These are phyloP conservation scores for Phaethon lepturus DNA, from an alignment of 2,113 vertebrate genomes.

Conservation along the genomic window DNA sequence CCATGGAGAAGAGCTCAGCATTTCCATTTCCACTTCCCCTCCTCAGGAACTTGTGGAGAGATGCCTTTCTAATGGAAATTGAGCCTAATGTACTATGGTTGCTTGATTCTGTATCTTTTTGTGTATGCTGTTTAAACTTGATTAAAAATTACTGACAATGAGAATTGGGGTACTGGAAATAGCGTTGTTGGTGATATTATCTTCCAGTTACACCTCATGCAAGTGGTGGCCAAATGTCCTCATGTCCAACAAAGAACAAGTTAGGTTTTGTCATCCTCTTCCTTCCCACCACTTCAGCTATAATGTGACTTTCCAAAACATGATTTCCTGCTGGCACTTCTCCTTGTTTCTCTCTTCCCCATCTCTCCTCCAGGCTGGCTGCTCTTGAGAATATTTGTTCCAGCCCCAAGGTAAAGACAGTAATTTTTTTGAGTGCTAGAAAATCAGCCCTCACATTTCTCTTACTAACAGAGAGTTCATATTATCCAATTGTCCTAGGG, in stretches of 20 bases:
- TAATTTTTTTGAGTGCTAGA: neutral
- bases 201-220: neutral
- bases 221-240: neutral
- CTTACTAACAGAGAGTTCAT: neutral
- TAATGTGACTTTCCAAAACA: neutral
- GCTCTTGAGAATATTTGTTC: neutral
- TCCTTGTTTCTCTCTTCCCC: neutral
- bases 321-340: neutral
- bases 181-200: neutral
- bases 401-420: neutral
- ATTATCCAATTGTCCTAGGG: constrained; percentile 17
- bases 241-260: neutral
- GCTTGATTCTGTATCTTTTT: neutral
- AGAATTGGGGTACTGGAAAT: neutral
- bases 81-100: neutral
- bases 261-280: neutral
- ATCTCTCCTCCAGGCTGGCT: neutral
- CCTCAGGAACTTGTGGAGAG: neutral
- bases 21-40: neutral
- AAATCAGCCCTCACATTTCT: constrained; percentile 14
- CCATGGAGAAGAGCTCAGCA: neutral
- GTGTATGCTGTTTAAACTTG: neutral
- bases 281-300: neutral
- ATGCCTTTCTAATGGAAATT: neutral
- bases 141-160: neutral